These are phyloP conservation scores for Dryobotodes eremita DNA, from an alignment of 2,888 invertebrate genomes.

Conservation along the genomic window DNA sequence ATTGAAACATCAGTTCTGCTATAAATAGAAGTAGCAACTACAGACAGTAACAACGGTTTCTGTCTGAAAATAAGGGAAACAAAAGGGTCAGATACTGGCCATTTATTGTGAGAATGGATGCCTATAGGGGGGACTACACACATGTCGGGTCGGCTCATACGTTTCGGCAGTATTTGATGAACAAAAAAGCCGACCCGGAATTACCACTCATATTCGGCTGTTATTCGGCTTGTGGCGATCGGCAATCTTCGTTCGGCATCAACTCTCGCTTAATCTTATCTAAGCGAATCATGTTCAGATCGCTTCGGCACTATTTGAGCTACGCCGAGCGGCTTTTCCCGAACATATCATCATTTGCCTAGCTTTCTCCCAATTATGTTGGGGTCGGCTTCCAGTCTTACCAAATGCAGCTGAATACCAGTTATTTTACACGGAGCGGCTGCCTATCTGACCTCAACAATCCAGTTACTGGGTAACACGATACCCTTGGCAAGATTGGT, in stretches of 20 bases:
- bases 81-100: constrained; percentile 16
- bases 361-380: too few relatives aligned
- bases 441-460: too few relatives aligned
- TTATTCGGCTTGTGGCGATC: background rate
- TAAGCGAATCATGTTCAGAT: too few relatives aligned
- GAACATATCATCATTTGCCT: too few relatives aligned
- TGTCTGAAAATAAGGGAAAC: constrained; percentile 8
- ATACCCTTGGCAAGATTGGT: too few relatives aligned
- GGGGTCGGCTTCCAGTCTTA: too few relatives aligned
- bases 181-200: background rate
- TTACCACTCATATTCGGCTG: background rate
- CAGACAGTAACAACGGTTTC: background rate
- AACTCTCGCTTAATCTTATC: background rate
- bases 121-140: background rate
- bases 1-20: constrained; percentile 13
- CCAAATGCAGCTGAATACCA: too few relatives aligned
- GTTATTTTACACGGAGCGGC: too few relatives aligned
- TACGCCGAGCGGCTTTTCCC: background rate
- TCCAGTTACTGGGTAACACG: too few relatives aligned
- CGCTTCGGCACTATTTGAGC: background rate
- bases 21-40: background rate
- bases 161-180: background rate
- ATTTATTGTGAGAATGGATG: constrained; percentile 21
- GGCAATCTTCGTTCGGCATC: background rate
- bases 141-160: background rate